Percentiles rank a stretch among this genome's conserved stretches.
These are phyloP conservation scores for Sphaerophoria rueppellii DNA, from an alignment of 2,888 invertebrate species.

Conservation along the genomic window DNA sequence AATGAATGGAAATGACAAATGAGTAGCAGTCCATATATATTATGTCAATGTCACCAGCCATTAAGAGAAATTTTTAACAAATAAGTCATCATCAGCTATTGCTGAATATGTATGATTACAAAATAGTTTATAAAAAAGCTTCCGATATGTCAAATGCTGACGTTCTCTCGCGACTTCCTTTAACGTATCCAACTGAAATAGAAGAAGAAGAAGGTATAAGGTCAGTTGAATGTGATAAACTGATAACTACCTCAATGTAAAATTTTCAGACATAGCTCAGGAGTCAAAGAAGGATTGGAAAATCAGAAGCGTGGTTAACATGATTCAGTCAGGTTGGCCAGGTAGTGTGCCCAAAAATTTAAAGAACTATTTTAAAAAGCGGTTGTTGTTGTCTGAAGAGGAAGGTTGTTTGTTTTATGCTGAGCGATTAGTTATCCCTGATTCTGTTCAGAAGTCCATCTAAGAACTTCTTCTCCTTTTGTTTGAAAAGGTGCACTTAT, in stretches of 20 bases:
- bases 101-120: constrained; percentile 48
- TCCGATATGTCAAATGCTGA: constrained; percentile 6
- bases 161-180: neutral
- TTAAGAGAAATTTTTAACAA: neutral
- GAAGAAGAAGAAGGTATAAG: neutral
- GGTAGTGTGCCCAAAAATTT: neutral
- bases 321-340: neutral
- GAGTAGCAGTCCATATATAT: no score
- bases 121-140: constrained; percentile 37
- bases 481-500: neutral
- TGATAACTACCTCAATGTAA: neutral
- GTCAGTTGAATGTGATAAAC: no score
- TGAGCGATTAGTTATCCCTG: constrained; percentile 27
- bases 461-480: constrained; percentile 9
- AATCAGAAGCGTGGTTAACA: neutral
- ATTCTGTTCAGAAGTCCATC: neutral
- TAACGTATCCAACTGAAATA: neutral
- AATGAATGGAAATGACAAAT: no score
- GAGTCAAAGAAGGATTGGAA: neutral
- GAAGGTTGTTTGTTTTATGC: constrained; percentile 38
- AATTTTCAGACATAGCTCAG: neutral
- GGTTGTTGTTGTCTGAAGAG: neutral
- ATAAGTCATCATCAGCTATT: constrained; percentile 9
- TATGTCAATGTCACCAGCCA: no score
- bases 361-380: neutral